These are phyloP conservation scores for Miniopterus natalensis DNA, from an alignment of 2,113 vertebrate species.

Conservation along the genomic window DNA sequence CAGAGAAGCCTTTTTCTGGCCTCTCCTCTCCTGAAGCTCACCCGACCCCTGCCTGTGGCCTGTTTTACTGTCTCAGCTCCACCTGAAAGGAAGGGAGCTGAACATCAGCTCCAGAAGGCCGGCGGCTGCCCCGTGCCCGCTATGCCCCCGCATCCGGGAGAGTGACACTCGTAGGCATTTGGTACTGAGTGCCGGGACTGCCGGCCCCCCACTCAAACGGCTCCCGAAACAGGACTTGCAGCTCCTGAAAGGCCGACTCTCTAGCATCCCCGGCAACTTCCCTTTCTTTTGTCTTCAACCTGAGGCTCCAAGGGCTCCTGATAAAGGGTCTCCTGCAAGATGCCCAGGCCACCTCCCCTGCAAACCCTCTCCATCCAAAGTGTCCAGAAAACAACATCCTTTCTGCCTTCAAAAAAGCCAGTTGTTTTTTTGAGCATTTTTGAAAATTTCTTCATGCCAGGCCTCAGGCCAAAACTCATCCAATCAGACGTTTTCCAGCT, in stretches of 20 bases:
- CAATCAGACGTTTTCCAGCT: slow-evolving; percentile 40
- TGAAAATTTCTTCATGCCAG: neutral
- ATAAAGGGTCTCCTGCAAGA: neutral
- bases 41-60: neutral
- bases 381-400: neutral
- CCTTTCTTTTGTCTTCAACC: neutral
- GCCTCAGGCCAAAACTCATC: neutral
- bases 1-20: neutral
- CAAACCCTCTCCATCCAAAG: neutral
- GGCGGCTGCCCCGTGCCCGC: neutral
- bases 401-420: neutral
- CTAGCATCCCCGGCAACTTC: neutral
- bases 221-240: neutral
- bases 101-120: neutral
- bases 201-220: neutral
- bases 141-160: neutral
- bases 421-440: neutral
- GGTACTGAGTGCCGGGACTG: neutral
- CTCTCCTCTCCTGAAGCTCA: neutral
- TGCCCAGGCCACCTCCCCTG: neutral
- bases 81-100: neutral
- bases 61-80: neutral
- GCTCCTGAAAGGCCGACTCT: neutral
- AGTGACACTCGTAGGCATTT: neutral
- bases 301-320: neutral